Evolutionary conservation across 2,113 vertebrate species (phyloP).

Genomic region (Amphiprion percula): DNA sequence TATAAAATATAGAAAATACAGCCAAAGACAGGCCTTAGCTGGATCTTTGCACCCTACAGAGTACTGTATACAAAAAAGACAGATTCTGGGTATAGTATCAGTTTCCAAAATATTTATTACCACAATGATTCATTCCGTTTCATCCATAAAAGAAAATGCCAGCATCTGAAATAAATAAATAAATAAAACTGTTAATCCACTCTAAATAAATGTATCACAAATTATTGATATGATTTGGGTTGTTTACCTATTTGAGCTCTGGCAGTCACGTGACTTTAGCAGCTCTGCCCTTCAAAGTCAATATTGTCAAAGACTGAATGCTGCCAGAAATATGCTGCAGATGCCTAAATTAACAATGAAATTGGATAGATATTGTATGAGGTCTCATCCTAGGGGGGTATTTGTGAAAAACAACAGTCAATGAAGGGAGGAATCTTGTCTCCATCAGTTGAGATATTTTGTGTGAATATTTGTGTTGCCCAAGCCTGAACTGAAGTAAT

Average conservation of each 20-base stretch:
- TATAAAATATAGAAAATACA: slow-evolving; percentile 17
- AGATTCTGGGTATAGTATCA: background rate
- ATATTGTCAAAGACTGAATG: background rate
- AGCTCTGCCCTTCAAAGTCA: slow-evolving; percentile 26
- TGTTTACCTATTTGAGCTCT: slow-evolving; percentile 45
- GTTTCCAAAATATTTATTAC: slow-evolving; percentile 27
- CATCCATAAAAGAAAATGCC: slow-evolving; percentile 12
- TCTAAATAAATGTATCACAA: slow-evolving; percentile 18
- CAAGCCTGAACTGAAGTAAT: background rate
- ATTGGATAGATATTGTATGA: slow-evolving; percentile 10
- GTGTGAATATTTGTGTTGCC: background rate
- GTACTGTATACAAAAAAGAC: slow-evolving; percentile 4
- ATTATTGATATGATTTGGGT: slow-evolving; percentile 1
- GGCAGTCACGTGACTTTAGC: background rate
- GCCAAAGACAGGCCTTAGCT: background rate
- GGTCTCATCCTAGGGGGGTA: background rate
- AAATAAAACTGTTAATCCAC: background rate
- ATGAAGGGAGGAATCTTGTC: background rate
- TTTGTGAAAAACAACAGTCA: slow-evolving; percentile 4
- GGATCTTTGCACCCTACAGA: background rate
- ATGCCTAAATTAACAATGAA: slow-evolving; percentile 31
- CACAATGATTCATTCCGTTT: slow-evolving; percentile 29
- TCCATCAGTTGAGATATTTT: background rate
- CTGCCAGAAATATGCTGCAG: slow-evolving; percentile 12
- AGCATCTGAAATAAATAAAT: background rate